Conservation (phyloP, 64 coral and sea anemone species). For the Dendronephthya gigantea region DNA sequence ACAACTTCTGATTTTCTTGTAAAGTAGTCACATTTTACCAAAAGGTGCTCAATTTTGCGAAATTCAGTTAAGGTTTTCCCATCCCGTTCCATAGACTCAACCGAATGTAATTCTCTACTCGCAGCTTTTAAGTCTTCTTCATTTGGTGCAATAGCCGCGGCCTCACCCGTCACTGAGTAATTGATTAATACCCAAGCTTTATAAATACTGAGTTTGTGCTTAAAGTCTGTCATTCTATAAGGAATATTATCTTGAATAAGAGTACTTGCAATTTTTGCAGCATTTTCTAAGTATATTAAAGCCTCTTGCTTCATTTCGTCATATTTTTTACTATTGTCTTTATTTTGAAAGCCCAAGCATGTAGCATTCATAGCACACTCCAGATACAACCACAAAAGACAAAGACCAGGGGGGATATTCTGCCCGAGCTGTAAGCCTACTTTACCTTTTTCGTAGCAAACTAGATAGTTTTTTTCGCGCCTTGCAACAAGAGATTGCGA, state of each 20-base stretch:
- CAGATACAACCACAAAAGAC: background rate
- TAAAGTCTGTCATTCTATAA: background rate
- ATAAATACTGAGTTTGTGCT: constrained; percentile 1
- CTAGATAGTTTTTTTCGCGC: background rate
- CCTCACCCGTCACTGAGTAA: background rate
- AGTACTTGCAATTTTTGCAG: background rate
- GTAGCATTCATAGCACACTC: background rate
- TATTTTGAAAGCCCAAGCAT: background rate
- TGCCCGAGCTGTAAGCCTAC: background rate
- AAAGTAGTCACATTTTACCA: background rate
- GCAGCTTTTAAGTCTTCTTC: background rate
- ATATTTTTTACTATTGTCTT: background rate
- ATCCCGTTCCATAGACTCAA: background rate
- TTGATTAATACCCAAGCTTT: background rate
- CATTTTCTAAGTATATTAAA: background rate
- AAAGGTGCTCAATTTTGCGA: background rate
- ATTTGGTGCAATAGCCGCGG: background rate
- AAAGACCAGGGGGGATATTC: background rate
- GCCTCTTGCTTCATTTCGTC: background rate
- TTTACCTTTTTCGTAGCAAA: background rate
- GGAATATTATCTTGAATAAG: background rate
- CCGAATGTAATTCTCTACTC: background rate
- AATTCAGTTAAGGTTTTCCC: background rate
- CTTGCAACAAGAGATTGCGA: background rate
- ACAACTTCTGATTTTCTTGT: background rate